Evolutionary conservation across 2,113 vertebrate species (phyloP).

Genomic region (Amazona vittata): DNA sequence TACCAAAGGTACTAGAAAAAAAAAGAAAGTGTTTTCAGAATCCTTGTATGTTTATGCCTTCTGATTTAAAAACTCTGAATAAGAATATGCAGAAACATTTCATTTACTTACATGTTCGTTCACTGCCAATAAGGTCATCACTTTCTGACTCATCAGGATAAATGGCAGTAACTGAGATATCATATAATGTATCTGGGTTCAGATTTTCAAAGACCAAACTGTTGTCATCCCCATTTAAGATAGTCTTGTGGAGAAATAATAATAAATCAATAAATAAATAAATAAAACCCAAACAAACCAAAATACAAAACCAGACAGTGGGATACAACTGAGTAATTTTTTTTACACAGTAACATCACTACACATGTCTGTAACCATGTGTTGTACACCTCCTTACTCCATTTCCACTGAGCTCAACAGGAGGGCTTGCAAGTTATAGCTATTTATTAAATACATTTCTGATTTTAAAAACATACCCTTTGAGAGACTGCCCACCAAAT

Average conservation of each 20-base stretch:
- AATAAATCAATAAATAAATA: neutral
- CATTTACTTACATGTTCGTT: constrained; percentile 86
- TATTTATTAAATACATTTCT: neutral
- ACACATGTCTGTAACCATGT: neutral
- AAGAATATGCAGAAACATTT: neutral
- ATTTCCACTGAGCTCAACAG: neutral
- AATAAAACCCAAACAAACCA: neutral
- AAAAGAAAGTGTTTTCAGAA: constrained; percentile 44
- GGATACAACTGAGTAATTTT: neutral
- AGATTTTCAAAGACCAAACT: constrained; percentile 82
- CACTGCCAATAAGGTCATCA: constrained; percentile 85
- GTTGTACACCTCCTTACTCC: neutral
- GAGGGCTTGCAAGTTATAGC: neutral
- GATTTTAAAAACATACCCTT: neutral
- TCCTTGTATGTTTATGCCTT: neutral
- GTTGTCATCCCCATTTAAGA: constrained; percentile 85
- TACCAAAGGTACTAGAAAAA: constrained; percentile 81
- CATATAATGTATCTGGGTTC: constrained; percentile 87
- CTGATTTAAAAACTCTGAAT: neutral
- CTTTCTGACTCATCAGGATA: constrained; percentile 98
- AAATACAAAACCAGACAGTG: neutral
- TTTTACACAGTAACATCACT: neutral
- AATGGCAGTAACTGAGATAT: constrained; percentile 90
- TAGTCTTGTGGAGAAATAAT: constrained; percentile 74
- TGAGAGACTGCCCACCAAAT: neutral